Base-by-base conservation (phyloP, 2,797 vertebrate species). In the Myripristis murdjan region DNA sequence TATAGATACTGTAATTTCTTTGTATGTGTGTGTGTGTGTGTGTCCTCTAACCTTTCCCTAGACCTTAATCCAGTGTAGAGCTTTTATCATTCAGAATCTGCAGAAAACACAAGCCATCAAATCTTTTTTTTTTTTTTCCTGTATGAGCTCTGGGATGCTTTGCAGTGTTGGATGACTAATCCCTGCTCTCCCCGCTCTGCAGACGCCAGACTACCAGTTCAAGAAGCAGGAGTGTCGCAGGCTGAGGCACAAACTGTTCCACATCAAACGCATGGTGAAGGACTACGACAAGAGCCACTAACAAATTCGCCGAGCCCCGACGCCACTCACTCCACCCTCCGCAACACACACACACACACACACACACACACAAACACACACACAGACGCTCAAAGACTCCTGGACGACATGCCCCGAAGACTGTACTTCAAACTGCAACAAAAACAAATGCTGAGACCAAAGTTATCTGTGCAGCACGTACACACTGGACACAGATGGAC, bases 191-290 rank as follows among this genome's bases (percentile, higher is more conserved):
- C 77, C 24, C 58, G 2, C 52, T 18, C 52, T 62, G 23, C 18
- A 97, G 96, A 96, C 95, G 1, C 62, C 95, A 0, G 94, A 95
- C 9, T 97, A 96, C 88, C 93, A 93, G 88, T 81, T 75, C 0
- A 96, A 96, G 91, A 97, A 97, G 85, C 86, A 69, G 41, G 93
- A 93, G 54, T 96, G 93, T 73, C 95, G 94, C 66, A 87, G 88
- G 52, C 92, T 97, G 54, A 92, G 95, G 35, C 94, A 94, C 90
- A 97, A 97, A 89, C 93, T 97, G 58, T 96, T 96, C 91, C 95
- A 97, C 89, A 92, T 97, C 91, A 97, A 97, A 58, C 85, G 86
- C 75, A 95, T 95, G 94, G 96, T 97, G 82, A 95, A 94, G 85
- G 75, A 92, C 56, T 97, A 97, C 10, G 96, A 97, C 84, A 95